These are phyloP conservation scores for Drosophila dives DNA, from an alignment of 2,888 invertebrate genomes.

Conservation along the genomic window DNA sequence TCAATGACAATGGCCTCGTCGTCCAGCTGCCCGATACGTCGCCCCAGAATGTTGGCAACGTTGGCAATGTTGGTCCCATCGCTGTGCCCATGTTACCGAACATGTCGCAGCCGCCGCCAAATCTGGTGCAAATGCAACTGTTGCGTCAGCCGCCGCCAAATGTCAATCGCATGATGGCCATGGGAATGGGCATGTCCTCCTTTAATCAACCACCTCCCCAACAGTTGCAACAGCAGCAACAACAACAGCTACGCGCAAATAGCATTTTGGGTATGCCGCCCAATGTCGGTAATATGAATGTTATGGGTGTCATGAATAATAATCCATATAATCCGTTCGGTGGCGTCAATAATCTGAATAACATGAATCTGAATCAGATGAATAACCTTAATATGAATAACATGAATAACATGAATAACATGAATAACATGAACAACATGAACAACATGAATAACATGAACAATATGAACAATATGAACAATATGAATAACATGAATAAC, in stretches of 20 bases:
- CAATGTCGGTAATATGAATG: slow-evolving; percentile 26
- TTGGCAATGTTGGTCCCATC: neutral
- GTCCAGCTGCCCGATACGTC: slow-evolving; percentile 76
- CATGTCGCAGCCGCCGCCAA: slow-evolving; percentile 80
- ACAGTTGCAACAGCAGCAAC: slow-evolving; percentile 2
- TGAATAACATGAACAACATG: neutral
- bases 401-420: slow-evolving; percentile 3
- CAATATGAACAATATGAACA: slow-evolving; percentile 33
- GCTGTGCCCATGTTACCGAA: slow-evolving; percentile 67
- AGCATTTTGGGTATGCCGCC: slow-evolving; percentile 54
- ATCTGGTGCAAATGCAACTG: slow-evolving; percentile 67
- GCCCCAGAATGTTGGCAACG: slow-evolving; percentile 27
- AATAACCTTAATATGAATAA: slow-evolving; percentile 24
- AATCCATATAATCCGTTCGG: slow-evolving; percentile 76
- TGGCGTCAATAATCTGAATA: slow-evolving; percentile 26
- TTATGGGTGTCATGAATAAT: slow-evolving; percentile 42
- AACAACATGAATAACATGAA: slow-evolving; percentile 25
- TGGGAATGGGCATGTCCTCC: slow-evolving; percentile 70
- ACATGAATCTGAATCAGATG: slow-evolving; percentile 11
- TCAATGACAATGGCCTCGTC: slow-evolving; percentile 87
- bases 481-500: slow-evolving; percentile 15
- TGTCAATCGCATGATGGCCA: slow-evolving; percentile 70
- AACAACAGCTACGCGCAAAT: slow-evolving; percentile 1
- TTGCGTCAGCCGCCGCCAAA: slow-evolving; percentile 81
- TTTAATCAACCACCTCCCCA: slow-evolving; percentile 82